Base-by-base conservation (phyloP, 1,140 invertebrate genomes). In the Belonocnema kinseyi region DNA sequence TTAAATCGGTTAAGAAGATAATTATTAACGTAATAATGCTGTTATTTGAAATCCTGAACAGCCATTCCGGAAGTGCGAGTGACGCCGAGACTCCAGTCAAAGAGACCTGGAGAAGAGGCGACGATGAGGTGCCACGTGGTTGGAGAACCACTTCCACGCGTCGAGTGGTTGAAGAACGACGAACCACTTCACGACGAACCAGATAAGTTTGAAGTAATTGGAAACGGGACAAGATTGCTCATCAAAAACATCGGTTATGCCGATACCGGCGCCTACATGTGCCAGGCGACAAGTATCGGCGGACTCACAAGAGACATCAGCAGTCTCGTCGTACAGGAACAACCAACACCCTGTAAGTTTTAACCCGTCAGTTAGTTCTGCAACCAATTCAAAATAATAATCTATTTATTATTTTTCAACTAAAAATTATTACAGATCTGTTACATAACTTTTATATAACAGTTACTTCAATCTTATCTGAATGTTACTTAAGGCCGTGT, bases 191-290 rank as follows among this genome's bases (percentile, higher is more conserved):
- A 92, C 77, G 82, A 93, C 66, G 92, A 93, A 74, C 94, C 94
- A 80, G 94, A 94, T 87, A 95, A 95, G 83, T 95, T 95, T 87
- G 91, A 93, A 80, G 91, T 95, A 7, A 91, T 95, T 26, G 94
- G 94, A n/a, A 95, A 95, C 81, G 95, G 95, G 33, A 95, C 95
- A 2, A 94, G 94, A 54, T 88, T 96, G 50, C 92, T 93, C 40
- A 92, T 96, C 12, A 92, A 92, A 66, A 93, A 94, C 72, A 95
- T 96, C 70, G 93, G 92, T 71, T 96, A 95, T 84, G 93, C 94
- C 2, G 95, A 96, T 87, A 95, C 95, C 0, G 96, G 95, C 7
- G 94, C 95, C 3, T 96, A 96, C 88, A 96, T 96, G 94, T 96
- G 96, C 86, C 93, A 94, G 84, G 95, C 94, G 0, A 93, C 92